Base-by-base conservation (phyloP, 2,888 invertebrate species). In the Aspidapion aeneum region DNA sequence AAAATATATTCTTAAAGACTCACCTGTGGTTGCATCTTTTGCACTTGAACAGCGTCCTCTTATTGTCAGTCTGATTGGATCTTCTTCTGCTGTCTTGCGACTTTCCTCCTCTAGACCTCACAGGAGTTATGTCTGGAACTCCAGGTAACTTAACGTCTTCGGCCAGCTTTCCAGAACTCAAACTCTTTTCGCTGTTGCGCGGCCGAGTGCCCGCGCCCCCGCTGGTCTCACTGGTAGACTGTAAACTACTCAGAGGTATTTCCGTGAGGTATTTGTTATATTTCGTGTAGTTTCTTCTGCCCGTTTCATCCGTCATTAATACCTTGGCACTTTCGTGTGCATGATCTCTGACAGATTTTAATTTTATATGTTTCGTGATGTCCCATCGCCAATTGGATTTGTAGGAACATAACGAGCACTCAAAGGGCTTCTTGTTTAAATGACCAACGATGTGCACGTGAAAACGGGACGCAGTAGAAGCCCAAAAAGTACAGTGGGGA, bases 321-420 rank as follows among this genome's bases (percentile, higher is more conserved):
- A 95, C 93, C 79, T 90, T 89, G 58, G 91, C 92, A 66, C 86
- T 86, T 73, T 88, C 87, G 79, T 95, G 95, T 57, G 88, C 88
- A 58, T 90, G 89, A 81, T 94, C 94, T 68, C 93, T 85, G 19
- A 90, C 90, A 5, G 92, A 90, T 82, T 94, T 95, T 73, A 95
- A 83, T 74, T 94, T 90, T 69, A 97, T 96, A 79, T 98, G 98
- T 79, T 97, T 94, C 21, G 94, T 94, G 65, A 97, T 94, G 81
- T 97, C 97, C 93, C 96, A 96, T 68, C 96, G 87, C 96, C 96
- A 97, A 77, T 97, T 97, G 21, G 96, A 96, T 72, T 94, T 89
- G 77, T 96, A 94, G 60, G 93, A 90, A 81, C 97, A 98, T 17
- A 93, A 83, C 1, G 96, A 96, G 81, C 98, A 98, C 80, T 96